A percentile compares a stretch with the other conserved stretches of the same genome.
Conservation (phyloP, 1,140 invertebrate species). For the Sycophaga agraensis region DNA sequence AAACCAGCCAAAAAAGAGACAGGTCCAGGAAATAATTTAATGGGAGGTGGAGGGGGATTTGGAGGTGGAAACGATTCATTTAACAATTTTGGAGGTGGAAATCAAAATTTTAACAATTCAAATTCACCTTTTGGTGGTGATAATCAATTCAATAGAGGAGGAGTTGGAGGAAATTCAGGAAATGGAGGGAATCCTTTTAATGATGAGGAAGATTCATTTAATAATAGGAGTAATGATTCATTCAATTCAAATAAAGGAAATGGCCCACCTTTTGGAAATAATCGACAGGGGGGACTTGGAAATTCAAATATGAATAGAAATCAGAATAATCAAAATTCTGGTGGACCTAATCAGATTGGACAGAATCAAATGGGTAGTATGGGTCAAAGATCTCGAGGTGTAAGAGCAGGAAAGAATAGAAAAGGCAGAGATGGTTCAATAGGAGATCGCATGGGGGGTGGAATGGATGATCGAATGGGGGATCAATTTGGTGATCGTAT, state of each 20-base stretch:
- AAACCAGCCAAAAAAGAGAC: conserved; percentile 59
- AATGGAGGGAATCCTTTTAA: conserved; percentile 38
- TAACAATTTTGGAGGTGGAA: conserved; percentile 17
- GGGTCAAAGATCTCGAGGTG: conserved; percentile 16
- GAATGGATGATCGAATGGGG: conserved; percentile 15
- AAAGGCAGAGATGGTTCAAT: conserved; percentile 14
- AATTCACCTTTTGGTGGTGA: conserved; percentile 22
- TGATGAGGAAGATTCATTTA: conserved; percentile 23
- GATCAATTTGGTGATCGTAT: neutral
- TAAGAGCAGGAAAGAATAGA: conserved; percentile 22
- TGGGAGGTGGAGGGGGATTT: conserved; percentile 28
- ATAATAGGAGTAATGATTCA: conserved; percentile 1
- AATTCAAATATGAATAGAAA: conserved; percentile 19
- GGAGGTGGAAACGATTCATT: conserved; percentile 24
- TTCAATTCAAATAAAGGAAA: conserved; percentile 20
- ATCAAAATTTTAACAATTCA: conserved; percentile 16
- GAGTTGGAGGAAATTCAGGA: conserved; percentile 16
- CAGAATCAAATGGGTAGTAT: conserved; percentile 9
- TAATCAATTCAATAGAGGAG: conserved; percentile 25
- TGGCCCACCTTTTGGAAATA: conserved; percentile 10
- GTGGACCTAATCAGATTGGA: conserved; percentile 14
- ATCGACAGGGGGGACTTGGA: conserved; percentile 6
- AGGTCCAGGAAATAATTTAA: conserved; percentile 34
- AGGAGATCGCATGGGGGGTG: conserved; percentile 4
- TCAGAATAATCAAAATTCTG: conserved; percentile 8